Evolutionary conservation across 2,888 invertebrate genomes (phyloP).

Genomic region (Conus canariensis): DNA sequence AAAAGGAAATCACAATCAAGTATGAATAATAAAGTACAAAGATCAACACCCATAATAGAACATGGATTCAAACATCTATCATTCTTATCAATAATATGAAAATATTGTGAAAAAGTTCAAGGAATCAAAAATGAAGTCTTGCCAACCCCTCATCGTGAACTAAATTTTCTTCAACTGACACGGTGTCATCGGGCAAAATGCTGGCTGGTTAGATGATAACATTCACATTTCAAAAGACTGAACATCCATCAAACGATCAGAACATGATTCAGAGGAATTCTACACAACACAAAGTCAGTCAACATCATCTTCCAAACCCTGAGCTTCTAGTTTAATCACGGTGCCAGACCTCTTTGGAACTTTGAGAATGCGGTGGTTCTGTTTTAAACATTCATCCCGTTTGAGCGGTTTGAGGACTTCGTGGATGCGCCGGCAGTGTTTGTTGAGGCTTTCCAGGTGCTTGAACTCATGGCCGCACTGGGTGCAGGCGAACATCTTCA

Average conservation of each 20-base stretch:
- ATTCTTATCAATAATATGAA: neutral
- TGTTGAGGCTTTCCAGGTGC: constrained; percentile 41
- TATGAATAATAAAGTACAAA: no score
- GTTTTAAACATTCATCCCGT: constrained; percentile 38
- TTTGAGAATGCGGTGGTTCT: neutral
- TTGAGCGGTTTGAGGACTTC: constrained; percentile 38
- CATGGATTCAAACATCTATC: neutral
- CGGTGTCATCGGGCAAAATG: no score
- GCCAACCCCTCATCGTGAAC: neutral
- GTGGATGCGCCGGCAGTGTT: constrained; percentile 39
- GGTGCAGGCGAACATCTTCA: constrained; percentile 51
- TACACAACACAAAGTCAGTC: neutral
- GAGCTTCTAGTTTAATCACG: neutral
- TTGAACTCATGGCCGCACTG: constrained; percentile 48
- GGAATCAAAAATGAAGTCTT: neutral
- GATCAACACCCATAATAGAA: no score
- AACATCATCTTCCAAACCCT: neutral
- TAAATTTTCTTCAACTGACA: neutral
- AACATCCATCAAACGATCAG: neutral
- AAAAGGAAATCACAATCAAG: no score
- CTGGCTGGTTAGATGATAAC: no score
- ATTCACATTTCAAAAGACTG: neutral
- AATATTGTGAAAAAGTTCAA: neutral
- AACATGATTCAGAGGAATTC: neutral
- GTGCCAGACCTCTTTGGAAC: constrained; percentile 19